Base-by-base conservation (phyloP, 2,113 vertebrate genomes). In the Dicrurus megarhynchus region DNA sequence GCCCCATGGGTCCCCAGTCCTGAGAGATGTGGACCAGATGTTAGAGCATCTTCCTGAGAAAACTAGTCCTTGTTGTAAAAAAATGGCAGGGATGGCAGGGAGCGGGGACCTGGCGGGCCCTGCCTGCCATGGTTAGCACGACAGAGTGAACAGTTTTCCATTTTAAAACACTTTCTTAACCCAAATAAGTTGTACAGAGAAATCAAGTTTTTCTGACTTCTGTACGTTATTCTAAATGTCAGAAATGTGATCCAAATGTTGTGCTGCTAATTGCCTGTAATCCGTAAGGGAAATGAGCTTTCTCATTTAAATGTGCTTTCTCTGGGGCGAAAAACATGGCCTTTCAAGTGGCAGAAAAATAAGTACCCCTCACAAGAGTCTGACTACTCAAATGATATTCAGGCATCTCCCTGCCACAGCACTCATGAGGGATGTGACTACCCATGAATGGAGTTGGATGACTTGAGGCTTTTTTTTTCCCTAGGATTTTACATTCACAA, bases 211-310 rank as follows among this genome's bases (percentile, higher is more conserved):
- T 79, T 87, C 55, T 0, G 3, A 55, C 46, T 94, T 92, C 70
- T 81, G 24, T 52, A 42, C 12, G 0, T 87, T 87, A 68, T 46
- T 92, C 35, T 81, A 90, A 93, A 75, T 44, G 57, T 91, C 78
- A 87, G 77, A 89, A 96, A 92, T 79, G 32, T 44, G 84, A 95
- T 90, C 60, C 70, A 79, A 95, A 93, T 46, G n/a, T 84, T 90
- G 68, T 44, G 22, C 39, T 64, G 73, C 92, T 96, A 95, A 96
- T 94, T 96, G 90, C 39, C 28, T 82, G 71, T 55, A 96, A 90
- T 44, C 53, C 79, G 1, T 84, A 44, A 89, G 96, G 86, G 81
- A 96, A 96, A 90, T 46, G 71, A 95, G 75, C 32, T 92, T 92
- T 87, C 77, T 94, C 76, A 77, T 84, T 94, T 78, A 69, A 92